Percentiles rank a stretch among this genome's conserved stretches.
These are phyloP conservation scores for Distichodus sexfasciatus DNA, from an alignment of 2,797 vertebrate genomes.

Conservation along the genomic window DNA sequence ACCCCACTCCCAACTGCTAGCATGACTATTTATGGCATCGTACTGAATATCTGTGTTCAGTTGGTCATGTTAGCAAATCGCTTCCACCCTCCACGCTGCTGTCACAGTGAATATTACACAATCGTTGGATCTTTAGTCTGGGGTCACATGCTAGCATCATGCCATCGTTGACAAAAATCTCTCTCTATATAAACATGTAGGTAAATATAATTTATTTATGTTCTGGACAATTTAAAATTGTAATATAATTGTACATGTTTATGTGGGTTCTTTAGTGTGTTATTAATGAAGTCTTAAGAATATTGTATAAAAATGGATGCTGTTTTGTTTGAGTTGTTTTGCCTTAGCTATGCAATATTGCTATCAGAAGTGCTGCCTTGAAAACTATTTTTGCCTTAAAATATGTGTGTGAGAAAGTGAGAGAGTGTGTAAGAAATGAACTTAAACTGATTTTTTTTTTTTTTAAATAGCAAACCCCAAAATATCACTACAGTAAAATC, in stretches of 20 bases:
- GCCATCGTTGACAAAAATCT: neutral
- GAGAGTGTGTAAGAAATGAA: conserved; percentile 1
- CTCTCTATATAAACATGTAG: neutral
- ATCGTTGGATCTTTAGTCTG: neutral
- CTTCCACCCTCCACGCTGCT: neutral
- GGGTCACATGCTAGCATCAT: neutral
- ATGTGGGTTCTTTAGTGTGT: conserved; percentile 51
- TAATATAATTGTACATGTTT: conserved; percentile 42
- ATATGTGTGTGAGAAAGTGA: conserved; percentile 37
- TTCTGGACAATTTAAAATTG: conserved; percentile 63
- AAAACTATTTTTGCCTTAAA: conserved; percentile 78
- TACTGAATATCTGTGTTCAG: neutral
- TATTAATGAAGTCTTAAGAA: conserved; percentile 21
- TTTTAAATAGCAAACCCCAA: too few relatives aligned
- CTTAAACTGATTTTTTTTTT: too few relatives aligned
- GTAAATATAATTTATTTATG: conserved; percentile 34
- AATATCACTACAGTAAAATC: neutral
- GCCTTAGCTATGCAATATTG: conserved; percentile 81
- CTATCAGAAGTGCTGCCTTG: conserved; percentile 75
- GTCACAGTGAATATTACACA: neutral
- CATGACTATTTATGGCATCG: neutral
- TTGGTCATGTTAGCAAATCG: neutral
- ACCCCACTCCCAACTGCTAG: neutral
- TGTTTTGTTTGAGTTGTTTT: conserved; percentile 62
- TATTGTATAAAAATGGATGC: conserved; percentile 52